Base-by-base conservation (phyloP, 2,797 vertebrate genomes). In the Oreochromis mossambicus region DNA sequence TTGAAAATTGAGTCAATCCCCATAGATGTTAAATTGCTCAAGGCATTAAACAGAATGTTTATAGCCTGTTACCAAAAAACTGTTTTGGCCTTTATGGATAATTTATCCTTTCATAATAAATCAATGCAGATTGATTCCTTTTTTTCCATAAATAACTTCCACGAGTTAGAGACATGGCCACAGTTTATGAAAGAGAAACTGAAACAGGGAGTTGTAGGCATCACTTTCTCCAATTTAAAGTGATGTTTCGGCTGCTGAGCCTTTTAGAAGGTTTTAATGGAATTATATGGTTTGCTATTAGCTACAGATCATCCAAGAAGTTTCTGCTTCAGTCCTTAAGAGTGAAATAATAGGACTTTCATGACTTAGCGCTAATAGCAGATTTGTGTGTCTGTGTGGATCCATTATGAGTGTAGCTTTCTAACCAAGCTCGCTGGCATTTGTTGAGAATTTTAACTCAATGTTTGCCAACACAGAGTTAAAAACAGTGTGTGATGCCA, bases 401-500 rank as follows among this genome's bases (percentile, higher is more conserved):
- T 48, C 68, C 24, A 73, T 48, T 75, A 34, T n/a, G 46, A 26
- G 48, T 50, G 26, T 5, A 50, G 46, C 70, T 50, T 50, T 1
- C 2, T 0, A 50, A 50, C 10, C 2, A 32, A 50, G 15, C 43
- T 48, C 12, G 68, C 41, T 50, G 43, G 41, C 15, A 29, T 19
- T 50, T 50, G 43, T 19, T 32, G 70, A 29, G 43, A 50, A 38
- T 2, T 63, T 63, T 63, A 38, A 63, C 3, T 63, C 9, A 63
- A 21, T 63, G 19, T 63, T 63, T 63, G 61, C 10, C 61, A 63
- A 38, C 11, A 21, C 34, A 2, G 11, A 21, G 61, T 63, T 63
- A 63, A 63, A 63, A 38, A 63, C 58, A 0, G 17, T 3, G 10
- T 38, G 58, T 3, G 34, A 63, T 38, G 0, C 34, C 1, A 1